Conservation (phyloP, 2,888 invertebrate genomes). For the Nomada ruficornis region DNA sequence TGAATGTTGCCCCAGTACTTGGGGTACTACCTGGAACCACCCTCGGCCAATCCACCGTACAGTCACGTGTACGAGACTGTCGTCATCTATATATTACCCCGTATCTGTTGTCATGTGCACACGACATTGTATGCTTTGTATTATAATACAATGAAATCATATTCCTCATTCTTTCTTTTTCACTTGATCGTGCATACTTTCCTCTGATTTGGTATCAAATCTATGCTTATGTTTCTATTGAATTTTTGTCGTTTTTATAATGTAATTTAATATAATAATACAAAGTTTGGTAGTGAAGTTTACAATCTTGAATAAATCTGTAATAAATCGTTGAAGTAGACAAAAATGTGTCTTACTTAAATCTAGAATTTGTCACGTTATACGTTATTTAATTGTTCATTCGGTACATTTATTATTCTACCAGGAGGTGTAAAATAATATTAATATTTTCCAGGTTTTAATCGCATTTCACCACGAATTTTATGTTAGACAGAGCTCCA, state of each 20-base stretch:
- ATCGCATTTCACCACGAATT: background rate
- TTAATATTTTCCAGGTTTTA: no score
- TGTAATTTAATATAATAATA: background rate
- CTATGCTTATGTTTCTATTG: background rate
- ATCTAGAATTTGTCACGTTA: no score
- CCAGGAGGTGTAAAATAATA: no score
- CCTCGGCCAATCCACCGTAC: constrained; percentile 46
- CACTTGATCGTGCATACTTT: background rate
- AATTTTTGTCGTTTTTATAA: background rate
- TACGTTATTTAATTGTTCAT: no score
- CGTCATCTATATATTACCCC: constrained; percentile 59
- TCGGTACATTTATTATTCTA: no score
- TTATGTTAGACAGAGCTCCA: background rate
- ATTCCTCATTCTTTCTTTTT: constrained; percentile 29
- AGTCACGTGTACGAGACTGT: constrained; percentile 76
- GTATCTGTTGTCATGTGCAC: constrained; percentile 72
- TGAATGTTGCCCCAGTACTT: constrained; percentile 66
- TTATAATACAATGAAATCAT: constrained; percentile 50
- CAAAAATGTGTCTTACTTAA: no score
- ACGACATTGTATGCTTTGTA: constrained; percentile 47
- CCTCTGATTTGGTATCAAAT: background rate
- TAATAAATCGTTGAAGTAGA: no score
- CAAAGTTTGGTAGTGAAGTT: no score
- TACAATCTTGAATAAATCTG: no score
- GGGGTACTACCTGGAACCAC: constrained; percentile 50